These are phyloP conservation scores for Dryobotodes eremita DNA, from an alignment of 2,888 invertebrate species.

Conservation along the genomic window DNA sequence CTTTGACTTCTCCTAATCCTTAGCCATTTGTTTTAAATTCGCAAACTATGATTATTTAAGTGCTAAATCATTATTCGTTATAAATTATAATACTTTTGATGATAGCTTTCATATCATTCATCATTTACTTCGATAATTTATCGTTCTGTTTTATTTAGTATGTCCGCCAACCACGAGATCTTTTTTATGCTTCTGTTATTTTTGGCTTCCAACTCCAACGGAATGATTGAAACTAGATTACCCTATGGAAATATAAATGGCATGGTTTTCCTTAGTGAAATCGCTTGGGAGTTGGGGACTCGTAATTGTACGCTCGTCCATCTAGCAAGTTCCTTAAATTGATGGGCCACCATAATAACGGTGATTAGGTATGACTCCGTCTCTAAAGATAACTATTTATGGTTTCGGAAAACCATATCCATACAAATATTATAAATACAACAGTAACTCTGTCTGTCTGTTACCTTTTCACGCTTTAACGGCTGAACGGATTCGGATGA, in stretches of 20 bases:
- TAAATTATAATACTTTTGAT: slow-evolving; percentile 1
- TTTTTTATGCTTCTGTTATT: slow-evolving; percentile 15
- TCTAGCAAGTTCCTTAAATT: background rate
- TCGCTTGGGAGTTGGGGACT: background rate
- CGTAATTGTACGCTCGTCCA: background rate
- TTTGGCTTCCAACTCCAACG: background rate
- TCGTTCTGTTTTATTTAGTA: background rate
- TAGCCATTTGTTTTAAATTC: slow-evolving; percentile 2
- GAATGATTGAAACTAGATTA: background rate
- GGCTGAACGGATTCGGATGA: background rate
- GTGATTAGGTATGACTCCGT: background rate
- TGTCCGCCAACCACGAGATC: background rate
- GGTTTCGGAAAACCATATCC: background rate
- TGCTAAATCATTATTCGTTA: background rate
- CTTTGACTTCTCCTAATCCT: slow-evolving; percentile 13
- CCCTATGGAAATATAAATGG: background rate
- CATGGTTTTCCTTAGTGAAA: background rate
- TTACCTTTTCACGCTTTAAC: background rate
- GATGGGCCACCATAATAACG: background rate
- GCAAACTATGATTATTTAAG: background rate
- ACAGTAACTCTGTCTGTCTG: background rate
- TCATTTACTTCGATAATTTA: slow-evolving; percentile 12
- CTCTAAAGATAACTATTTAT: background rate
- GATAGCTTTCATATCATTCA: slow-evolving; percentile 7
- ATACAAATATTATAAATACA: too few species aligned